Base-by-base conservation (phyloP, 2,888 invertebrate genomes). In the Gastracanthus pulcherrimus region DNA sequence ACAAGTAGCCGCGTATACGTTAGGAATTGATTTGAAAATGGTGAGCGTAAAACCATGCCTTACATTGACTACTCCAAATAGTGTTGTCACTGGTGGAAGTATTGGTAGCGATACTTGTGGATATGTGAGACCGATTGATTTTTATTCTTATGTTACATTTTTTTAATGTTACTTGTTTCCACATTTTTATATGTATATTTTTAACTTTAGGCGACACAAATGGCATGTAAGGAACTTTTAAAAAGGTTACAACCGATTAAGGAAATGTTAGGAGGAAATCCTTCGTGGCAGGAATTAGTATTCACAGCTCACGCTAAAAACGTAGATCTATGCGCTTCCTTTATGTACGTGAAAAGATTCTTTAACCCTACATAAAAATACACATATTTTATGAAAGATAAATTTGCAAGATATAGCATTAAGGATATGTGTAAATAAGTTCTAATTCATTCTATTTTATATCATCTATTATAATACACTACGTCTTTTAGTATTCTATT, bases 1-100 rank as follows among this genome's bases (percentile, higher is more conserved):
- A 9, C 96, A 96, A 93, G 95, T 96, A 0, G 95, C 94, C 78
- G 96, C 96, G 0, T 94, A 95, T 83, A 93, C 92, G 4, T 91
- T 97, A n/a, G 95, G 95, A 0, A 94, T 97, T 83, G 94, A 95
- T 1, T 83, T 97, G 69, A 94, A 94, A 0, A 93, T 94, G 91
- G 92, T 97, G 6, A 92, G 92, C 0, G 93, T 97, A 0, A 95
- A 95, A 86, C 94, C 95, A 0, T 94, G 94, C n/a, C 94, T 94
- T 85, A 95, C 92, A 81, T 91, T 96, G 62, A 92, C 93, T 2
- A 93, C 95, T 0, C 95, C 96, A 0, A 97, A 97, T 88, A 91
- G 94, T 11, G 92, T 92, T 84, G 93, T 93, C 0, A 95, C 95
- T 4, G 96, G 95, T 23, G 96, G 95, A 0, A 95, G 96, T 87